A percentile compares a stretch with the other conserved stretches of the same genome.
Conservation (phyloP, 2,113 vertebrate species). For the Pseudorectes ferrugineus region DNA sequence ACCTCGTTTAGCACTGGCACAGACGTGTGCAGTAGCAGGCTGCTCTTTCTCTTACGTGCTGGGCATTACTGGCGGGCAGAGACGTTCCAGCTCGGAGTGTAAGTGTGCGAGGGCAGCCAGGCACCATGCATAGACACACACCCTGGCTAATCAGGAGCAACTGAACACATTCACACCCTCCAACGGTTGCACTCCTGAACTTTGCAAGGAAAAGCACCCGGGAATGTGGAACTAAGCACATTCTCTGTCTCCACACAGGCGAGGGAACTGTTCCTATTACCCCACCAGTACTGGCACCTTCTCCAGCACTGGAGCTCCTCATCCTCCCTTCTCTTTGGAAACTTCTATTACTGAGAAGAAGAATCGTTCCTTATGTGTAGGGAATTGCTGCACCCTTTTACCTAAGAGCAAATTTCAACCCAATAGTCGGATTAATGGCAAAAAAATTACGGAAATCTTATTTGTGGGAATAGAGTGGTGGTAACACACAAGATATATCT, state of each 20-base stretch:
- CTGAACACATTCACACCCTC: not conserved
- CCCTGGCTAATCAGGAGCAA: not conserved
- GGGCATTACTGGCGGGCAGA: not conserved
- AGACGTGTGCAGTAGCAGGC: accelerated
- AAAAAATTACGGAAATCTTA: not conserved
- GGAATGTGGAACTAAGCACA: not conserved
- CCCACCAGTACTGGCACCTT: accelerated
- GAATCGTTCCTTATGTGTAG: accelerated
- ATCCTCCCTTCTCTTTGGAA: not conserved
- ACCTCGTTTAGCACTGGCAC: accelerated
- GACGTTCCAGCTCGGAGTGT: accelerated
- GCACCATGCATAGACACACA: accelerated
- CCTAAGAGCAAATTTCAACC: not conserved
- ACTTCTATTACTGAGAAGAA: not conserved
- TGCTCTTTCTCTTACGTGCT: not conserved
- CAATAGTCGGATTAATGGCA: not conserved
- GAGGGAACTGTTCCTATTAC: not conserved
- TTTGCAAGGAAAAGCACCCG: not conserved
- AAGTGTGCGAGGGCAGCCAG: accelerated
- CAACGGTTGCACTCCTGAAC: accelerated
- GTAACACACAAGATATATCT: not conserved
- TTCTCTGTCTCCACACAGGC: not conserved
- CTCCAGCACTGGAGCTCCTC: not conserved
- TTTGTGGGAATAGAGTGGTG: not conserved
- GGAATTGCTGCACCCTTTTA: not conserved